phyloP scores from a whole-genome alignment of 2,888 invertebrate species.

The Diarsia rubi region DNA sequence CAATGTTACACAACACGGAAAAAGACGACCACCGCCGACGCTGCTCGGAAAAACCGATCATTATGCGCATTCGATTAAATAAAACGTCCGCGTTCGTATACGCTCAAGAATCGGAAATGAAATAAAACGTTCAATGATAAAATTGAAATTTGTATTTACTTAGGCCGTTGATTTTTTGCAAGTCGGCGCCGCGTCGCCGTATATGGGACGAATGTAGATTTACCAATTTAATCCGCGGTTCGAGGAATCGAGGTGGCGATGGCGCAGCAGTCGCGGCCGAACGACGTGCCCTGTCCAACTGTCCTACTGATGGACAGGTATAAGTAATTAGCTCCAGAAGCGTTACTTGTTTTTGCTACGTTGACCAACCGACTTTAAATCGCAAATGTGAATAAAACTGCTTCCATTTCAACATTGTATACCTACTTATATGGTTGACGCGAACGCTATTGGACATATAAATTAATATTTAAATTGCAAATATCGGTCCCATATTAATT shows the following conservation, averaged over 20 bases:
- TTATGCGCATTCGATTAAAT: conserved; percentile 88
- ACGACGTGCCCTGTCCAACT: conserved; percentile 69
- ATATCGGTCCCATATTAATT: conserved; percentile 66
- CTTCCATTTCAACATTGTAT: conserved; percentile 67
- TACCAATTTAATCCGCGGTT: conserved; percentile 85
- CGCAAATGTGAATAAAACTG: conserved; percentile 73
- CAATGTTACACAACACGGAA: conserved; percentile 85
- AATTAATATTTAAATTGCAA: conserved; percentile 70
- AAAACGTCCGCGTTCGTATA: conserved; percentile 82
- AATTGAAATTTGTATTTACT: conserved; percentile 90
- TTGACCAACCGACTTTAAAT: conserved; percentile 64
- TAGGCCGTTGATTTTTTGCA: conserved; percentile 82
- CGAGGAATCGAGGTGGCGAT: conserved; percentile 81
- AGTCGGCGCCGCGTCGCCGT: conserved; percentile 83
- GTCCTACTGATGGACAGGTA: conserved; percentile 76
- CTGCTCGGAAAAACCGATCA: conserved; percentile 85
- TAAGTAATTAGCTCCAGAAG: conserved; percentile 76
- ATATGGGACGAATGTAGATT: conserved; percentile 85
- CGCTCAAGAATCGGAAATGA: conserved; percentile 82
- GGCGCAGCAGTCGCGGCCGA: conserved; percentile 69
- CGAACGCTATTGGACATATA: conserved; percentile 66
- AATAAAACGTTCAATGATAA: conserved; percentile 87
- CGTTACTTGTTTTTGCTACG: conserved; percentile 72
- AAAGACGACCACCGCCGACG: conserved; percentile 87
- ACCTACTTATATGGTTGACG: conserved; percentile 58